Conservation (phyloP, 2,113 vertebrate species). For the Rhinopomastus cyanomelas region DNA sequence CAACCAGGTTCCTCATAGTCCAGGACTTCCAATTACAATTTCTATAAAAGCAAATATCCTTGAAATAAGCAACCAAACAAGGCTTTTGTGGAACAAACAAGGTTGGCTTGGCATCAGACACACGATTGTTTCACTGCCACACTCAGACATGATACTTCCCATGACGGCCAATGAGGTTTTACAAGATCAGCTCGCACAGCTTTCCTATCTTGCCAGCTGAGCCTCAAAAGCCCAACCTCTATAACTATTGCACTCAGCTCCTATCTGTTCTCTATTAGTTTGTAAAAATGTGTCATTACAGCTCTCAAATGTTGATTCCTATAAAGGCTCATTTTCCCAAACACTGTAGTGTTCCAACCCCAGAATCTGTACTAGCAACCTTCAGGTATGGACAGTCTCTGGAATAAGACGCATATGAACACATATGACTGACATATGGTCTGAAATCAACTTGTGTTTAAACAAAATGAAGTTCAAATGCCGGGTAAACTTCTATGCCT, state of each 20-base stretch:
- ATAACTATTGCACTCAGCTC: neutral
- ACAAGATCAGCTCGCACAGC: neutral
- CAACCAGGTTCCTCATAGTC: neutral
- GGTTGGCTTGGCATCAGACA: neutral
- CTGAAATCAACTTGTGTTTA: neutral
- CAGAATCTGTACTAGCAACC: neutral
- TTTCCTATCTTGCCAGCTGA: neutral
- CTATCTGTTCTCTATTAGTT: neutral
- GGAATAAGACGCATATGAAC: neutral
- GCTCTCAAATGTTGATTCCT: neutral
- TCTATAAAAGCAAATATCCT: neutral
- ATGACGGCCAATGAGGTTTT: neutral
- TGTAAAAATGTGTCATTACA: neutral
- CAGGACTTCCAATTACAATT: neutral
- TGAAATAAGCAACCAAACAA: neutral
- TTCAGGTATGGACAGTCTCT: neutral
- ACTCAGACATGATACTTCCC: neutral
- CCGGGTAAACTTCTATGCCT: neutral
- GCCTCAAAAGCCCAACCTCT: neutral
- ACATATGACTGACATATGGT: neutral
- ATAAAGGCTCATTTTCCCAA: neutral
- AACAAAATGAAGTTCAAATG: neutral
- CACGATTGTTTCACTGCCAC: neutral
- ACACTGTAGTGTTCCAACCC: neutral
- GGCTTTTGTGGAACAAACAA: too few relatives aligned